Evolutionary conservation across 2,113 vertebrate genomes (phyloP).

Genomic region (Candoia aspera): DNA sequence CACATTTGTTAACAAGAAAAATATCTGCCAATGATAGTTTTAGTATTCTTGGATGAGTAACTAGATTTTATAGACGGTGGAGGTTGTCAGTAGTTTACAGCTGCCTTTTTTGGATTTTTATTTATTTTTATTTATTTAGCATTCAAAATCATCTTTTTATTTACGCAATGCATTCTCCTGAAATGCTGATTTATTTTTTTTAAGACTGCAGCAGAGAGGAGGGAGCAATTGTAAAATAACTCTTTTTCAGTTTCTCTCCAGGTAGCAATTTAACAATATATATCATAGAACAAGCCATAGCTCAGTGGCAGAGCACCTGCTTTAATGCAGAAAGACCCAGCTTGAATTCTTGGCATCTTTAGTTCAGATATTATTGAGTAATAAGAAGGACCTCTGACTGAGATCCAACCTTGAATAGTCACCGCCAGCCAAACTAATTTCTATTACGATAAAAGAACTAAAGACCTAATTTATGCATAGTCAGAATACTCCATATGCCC

Average conservation of each 20-base stretch:
- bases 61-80: conserved; percentile 20
- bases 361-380: background rate
- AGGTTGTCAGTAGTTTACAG: conserved; percentile 18
- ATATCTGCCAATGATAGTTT: conserved; percentile 30
- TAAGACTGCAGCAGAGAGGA: background rate
- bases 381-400: background rate
- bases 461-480: background rate
- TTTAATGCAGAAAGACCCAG: background rate
- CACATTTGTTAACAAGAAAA: conserved; percentile 40
- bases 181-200: background rate
- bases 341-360: background rate
- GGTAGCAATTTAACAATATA: conserved; percentile 19
- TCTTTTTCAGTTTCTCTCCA: conserved; percentile 3
- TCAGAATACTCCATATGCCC: background rate
- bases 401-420: background rate
- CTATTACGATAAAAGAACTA: background rate
- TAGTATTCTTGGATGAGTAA: conserved; percentile 30
- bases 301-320: background rate
- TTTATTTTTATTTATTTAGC: conserved; percentile 25
- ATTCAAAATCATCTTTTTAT: background rate
- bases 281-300: conserved; percentile 1
- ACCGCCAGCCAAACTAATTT: background rate
- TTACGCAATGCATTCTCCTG: background rate
- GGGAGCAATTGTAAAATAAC: background rate
- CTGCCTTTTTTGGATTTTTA: conserved; percentile 26